These are phyloP conservation scores for Sylvia atricapilla DNA, from an alignment of 2,113 vertebrate species.

Conservation along the genomic window DNA sequence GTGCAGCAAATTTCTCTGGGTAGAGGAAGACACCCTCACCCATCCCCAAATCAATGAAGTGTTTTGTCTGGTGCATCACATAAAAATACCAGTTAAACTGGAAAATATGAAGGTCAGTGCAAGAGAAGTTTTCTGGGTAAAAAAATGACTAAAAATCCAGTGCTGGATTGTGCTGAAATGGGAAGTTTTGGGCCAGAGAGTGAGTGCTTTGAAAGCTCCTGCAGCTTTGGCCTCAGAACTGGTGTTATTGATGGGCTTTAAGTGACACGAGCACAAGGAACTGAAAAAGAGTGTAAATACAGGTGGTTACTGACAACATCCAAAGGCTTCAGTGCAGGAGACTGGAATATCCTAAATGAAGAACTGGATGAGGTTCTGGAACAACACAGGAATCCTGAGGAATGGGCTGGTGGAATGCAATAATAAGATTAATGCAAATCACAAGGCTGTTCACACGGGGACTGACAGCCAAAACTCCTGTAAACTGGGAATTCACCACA, in stretches of 20 bases:
- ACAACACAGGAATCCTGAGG: background rate
- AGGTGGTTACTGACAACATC: background rate
- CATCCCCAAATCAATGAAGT: background rate
- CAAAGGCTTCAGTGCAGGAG: background rate
- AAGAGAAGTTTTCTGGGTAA: background rate
- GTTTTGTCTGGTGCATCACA: background rate
- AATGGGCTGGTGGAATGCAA: background rate
- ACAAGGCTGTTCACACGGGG: background rate
- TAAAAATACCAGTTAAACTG: background rate
- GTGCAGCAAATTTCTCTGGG: background rate
- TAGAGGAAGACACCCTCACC: background rate
- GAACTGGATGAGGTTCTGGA: background rate
- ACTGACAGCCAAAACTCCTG: background rate
- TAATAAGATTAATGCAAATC: constrained; percentile 24
- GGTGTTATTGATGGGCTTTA: background rate
- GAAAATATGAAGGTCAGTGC: background rate
- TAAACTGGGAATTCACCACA: background rate
- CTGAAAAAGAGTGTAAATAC: background rate
- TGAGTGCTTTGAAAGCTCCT: background rate
- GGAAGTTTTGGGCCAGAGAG: background rate
- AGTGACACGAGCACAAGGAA: background rate
- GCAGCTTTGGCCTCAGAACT: background rate
- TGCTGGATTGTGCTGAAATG: background rate
- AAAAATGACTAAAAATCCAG: background rate
- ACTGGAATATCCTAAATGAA: background rate